These are phyloP conservation scores for Piezodorus guildinii DNA, from an alignment of 1,140 invertebrate genomes.

Conservation along the genomic window DNA sequence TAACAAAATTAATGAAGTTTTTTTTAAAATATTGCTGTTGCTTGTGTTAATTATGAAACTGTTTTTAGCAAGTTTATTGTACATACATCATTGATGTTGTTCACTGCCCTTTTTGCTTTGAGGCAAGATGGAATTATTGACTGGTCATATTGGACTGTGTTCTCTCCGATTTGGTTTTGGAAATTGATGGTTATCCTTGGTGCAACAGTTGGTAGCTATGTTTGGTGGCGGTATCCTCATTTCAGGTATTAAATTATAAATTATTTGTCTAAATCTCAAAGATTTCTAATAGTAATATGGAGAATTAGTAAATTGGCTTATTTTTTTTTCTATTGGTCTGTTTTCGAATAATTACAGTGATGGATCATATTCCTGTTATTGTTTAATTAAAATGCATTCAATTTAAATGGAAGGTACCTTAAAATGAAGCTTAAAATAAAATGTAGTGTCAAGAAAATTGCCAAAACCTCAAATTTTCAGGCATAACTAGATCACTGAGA, in stretches of 20 bases:
- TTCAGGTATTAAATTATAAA: constrained; percentile 49
- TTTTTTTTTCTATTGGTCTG: constrained; percentile 4
- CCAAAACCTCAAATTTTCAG: no score
- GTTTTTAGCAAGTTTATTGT: constrained; percentile 87
- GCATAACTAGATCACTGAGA: no score
- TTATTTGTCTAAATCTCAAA: no score
- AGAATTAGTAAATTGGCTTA: no score
- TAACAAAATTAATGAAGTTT: constrained; percentile 24
- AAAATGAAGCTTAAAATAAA: no score
- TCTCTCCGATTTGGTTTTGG: constrained; percentile 94
- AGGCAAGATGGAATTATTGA: constrained; percentile 73
- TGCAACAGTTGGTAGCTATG: constrained; percentile 77
- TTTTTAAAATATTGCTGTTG: constrained; percentile 27
- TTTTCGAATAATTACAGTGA: constrained; percentile 19
- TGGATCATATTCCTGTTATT: no score
- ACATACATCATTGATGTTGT: constrained; percentile 80
- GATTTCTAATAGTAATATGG: no score
- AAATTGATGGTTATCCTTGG: constrained; percentile 82
- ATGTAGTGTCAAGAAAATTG: no score
- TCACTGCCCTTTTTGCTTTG: constrained; percentile 79
- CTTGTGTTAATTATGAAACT: constrained; percentile 13
- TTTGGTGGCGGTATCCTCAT: constrained; percentile 91
- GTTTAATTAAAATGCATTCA: no score
- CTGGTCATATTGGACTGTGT: constrained; percentile 91
- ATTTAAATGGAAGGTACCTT: no score